These are phyloP conservation scores for Pseudopleuronectes americanus DNA, from an alignment of 2,797 vertebrate species.

Conservation along the genomic window DNA sequence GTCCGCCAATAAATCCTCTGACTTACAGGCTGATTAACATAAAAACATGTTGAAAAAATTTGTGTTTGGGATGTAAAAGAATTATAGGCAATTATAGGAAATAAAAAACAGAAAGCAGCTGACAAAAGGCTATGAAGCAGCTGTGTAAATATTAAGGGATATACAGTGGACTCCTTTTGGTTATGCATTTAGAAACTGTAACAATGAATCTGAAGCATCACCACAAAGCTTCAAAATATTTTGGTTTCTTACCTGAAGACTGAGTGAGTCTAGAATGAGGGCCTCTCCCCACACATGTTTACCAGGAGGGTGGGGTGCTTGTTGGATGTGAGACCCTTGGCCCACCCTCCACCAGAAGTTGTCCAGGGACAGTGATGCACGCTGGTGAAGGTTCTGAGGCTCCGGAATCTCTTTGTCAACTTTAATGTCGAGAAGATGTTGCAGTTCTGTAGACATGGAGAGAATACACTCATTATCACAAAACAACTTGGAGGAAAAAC, in stretches of 20 bases:
- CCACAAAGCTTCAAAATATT: neutral
- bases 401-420: slow-evolving; percentile 84
- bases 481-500: neutral
- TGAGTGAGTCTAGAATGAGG: slow-evolving; percentile 91
- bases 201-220: neutral
- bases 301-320: slow-evolving; percentile 92
- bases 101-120: too few relatives aligned
- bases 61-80: neutral
- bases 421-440: slow-evolving; percentile 79
- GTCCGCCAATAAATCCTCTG: too few relatives aligned
- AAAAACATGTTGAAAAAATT: neutral
- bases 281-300: slow-evolving; percentile 99
- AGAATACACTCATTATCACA: neutral
- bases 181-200: neutral
- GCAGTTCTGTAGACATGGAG: slow-evolving; percentile 74
- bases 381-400: slow-evolving; percentile 88
- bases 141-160: too few relatives aligned
- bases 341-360: slow-evolving; percentile 98
- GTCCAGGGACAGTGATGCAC: slow-evolving; percentile 88
- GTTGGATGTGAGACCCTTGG: slow-evolving; percentile 96
- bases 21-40: neutral
- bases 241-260: slow-evolving; percentile 86
- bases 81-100: too few relatives aligned
- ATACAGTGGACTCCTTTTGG: too few relatives aligned
- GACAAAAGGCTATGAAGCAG: neutral